These are phyloP conservation scores for Asarcornis scutulata DNA, from an alignment of 2,113 vertebrate genomes.

Conservation along the genomic window DNA sequence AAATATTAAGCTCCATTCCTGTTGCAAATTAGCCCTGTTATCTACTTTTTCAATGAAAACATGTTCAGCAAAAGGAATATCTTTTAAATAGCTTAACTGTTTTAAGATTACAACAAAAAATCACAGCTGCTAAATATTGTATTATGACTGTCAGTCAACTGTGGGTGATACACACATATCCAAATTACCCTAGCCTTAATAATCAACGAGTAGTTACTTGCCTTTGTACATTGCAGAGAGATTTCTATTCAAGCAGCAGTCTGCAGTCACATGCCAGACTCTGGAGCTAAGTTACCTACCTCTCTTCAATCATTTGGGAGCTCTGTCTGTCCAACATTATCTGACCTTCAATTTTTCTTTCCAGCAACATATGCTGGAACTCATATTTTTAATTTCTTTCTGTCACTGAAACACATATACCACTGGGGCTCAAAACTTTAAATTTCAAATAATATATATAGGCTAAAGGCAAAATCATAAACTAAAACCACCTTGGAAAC, in stretches of 20 bases:
- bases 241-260: neutral
- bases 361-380: neutral
- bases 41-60: neutral
- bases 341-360: conserved; percentile 32
- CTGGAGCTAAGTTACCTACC: neutral
- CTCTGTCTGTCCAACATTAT: neutral
- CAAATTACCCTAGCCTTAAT: neutral
- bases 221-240: neutral
- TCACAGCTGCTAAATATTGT: neutral
- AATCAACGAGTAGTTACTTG: neutral
- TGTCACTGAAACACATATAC: neutral
- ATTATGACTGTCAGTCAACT: neutral
- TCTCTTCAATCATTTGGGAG: conserved; percentile 1
- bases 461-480: neutral
- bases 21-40: conserved; percentile 35
- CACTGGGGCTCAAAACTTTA: neutral
- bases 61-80: neutral
- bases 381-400: conserved; percentile 44
- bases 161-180: neutral
- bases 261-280: neutral
- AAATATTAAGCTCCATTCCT: conserved; percentile 59
- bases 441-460: neutral
- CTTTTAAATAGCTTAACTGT: conserved; percentile 11
- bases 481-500: conserved; percentile 36
- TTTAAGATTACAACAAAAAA: conserved; percentile 7